These are phyloP conservation scores for Nomada fucata DNA, from an alignment of 2,888 invertebrate genomes.

Conservation along the genomic window DNA sequence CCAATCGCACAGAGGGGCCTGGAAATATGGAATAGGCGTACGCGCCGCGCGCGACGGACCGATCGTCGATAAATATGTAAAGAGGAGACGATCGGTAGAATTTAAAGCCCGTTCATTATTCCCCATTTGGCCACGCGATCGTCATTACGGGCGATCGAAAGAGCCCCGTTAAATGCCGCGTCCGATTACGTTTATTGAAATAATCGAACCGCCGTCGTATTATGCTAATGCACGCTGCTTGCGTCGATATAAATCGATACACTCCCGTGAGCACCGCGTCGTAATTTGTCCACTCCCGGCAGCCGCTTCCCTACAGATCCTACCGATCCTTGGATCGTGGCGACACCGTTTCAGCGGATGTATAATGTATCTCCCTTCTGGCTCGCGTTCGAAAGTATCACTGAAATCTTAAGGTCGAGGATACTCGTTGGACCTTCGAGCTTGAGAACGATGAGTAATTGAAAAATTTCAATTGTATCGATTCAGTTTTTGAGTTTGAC, in stretches of 20 bases:
- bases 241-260: conserved; percentile 38
- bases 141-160: conserved; percentile 51
- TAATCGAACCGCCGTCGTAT: conserved; percentile 57
- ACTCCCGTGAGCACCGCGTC: conserved; percentile 38
- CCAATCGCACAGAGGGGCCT: background rate
- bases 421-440: too few relatives aligned
- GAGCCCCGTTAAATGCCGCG: conserved; percentile 52
- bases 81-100: conserved; percentile 7
- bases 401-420: too few relatives aligned
- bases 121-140: conserved; percentile 30
- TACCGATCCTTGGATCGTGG: background rate
- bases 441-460: too few relatives aligned
- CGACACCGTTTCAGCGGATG: background rate
- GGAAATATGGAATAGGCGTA: conserved; percentile 12
- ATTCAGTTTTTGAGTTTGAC: too few relatives aligned
- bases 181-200: conserved; percentile 68
- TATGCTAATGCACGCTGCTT: conserved; percentile 56
- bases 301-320: background rate
- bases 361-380: background rate
- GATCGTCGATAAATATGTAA: conserved; percentile 57
- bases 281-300: conserved; percentile 40
- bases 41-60: background rate
- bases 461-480: too few relatives aligned
- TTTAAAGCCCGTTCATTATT: conserved; percentile 51
- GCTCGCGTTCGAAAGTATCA: too few relatives aligned